phyloP scores from a whole-genome alignment of 2,888 invertebrate species.

The Diarsia dahlii region DNA sequence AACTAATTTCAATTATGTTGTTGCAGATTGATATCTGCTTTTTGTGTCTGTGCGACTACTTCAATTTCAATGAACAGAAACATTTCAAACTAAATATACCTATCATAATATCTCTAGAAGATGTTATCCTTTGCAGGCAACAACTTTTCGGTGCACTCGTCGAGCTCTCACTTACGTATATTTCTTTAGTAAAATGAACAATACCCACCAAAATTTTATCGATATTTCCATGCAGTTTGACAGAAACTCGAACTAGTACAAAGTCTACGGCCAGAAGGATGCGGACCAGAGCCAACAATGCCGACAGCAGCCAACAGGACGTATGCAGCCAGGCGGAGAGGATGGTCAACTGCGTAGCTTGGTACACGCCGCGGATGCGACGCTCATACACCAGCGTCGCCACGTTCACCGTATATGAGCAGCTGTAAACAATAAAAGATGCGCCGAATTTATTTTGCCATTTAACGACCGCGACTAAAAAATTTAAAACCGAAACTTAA shows the following conservation, averaged over 20 bases:
- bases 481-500: not conserved
- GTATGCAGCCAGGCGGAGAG: constrained; percentile 87
- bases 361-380: constrained; percentile 86
- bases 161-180: not conserved
- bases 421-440: constrained; percentile 66
- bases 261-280: constrained; percentile 84
- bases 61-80: too few relatives aligned
- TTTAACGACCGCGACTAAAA: not conserved
- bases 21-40: too few relatives aligned
- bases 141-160: not conserved
- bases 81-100: too few relatives aligned
- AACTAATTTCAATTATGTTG: not conserved
- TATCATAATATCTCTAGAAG: too few relatives aligned
- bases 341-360: constrained; percentile 83
- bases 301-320: constrained; percentile 83
- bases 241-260: constrained; percentile 80
- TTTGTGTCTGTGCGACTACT: too few relatives aligned
- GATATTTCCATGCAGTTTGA: constrained; percentile 78
- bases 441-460: too few relatives aligned
- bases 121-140: not conserved
- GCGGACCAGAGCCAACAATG: constrained; percentile 76
- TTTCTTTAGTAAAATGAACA: constrained; percentile 47
- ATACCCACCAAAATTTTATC: constrained; percentile 82
- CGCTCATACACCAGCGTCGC: constrained; percentile 84
- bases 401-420: constrained; percentile 85